Base-by-base conservation (phyloP, 2,113 vertebrate genomes). In the Oncorhynchus kisutch region DNA sequence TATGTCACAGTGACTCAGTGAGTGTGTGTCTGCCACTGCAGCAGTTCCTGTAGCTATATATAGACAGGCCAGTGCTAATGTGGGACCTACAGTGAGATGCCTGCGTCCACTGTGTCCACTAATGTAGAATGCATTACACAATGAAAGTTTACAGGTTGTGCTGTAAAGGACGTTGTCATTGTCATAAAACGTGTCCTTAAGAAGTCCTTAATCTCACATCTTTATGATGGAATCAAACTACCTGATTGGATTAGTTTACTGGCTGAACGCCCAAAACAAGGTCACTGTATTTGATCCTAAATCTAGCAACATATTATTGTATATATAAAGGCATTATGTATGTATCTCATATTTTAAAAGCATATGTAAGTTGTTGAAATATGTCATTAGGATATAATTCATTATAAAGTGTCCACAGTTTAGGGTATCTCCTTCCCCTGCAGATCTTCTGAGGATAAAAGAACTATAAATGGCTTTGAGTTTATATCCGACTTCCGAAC, bases 401-500 rank as follows among this genome's bases (percentile, higher is more conserved):
- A 45, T 45, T 45, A 18, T 54, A 16, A 14, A 54, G 65, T 16
- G 29, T 67, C 13, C 9, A 67, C 9, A 67, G 24, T n/a, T 14
- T 18, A 11, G 65, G 27, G 5, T 54, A 22, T 16, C 9, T 14
- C 39, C 39, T 45, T 45, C 16, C 29, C 14, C 18, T 68, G 16
- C 27, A 12, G 34, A 45, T n/a, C 11, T 9, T 70, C 68, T 45
- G 22, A 6, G 5, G 51, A 16, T 16, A 70, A 22, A 69, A 45
- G 2, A 16, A 11, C 34, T 49, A 45, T 48, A n/a, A 5, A 70
- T 22, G 39, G 68, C 31, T 45, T 70, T n/a, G 68, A 39, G 59
- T 39, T 70, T 11, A 66, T 70, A 75, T 73, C 79, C 79, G 79
- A 82, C 73, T 82, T 82, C 45, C 0, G 4, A 70, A 79, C 73